Percentiles rank a stretch among this genome's conserved stretches.
phyloP scores from a whole-genome alignment of 2,113 vertebrate species.

The Nematolebias whitei region DNA sequence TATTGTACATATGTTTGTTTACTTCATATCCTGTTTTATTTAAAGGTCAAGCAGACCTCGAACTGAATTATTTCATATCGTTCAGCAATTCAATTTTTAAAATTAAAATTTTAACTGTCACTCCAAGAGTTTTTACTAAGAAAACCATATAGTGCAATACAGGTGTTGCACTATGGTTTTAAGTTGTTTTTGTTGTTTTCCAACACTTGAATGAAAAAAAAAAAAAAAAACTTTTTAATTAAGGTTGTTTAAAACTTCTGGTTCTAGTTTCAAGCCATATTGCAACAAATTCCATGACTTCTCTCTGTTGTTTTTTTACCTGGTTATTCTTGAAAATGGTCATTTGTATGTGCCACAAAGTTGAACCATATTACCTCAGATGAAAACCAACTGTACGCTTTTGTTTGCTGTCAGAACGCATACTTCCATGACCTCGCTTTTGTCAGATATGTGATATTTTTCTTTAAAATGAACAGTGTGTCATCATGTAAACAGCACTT shows the following conservation, averaged over 20 bases:
- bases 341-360: constrained; percentile 15
- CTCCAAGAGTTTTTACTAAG: background rate
- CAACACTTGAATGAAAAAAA: background rate
- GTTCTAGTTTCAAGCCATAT: background rate
- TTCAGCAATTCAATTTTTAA: background rate
- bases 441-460: constrained; percentile 2
- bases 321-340: constrained; percentile 56
- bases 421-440: background rate
- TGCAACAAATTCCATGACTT: background rate
- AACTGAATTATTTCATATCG: background rate
- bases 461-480: background rate
- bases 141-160: no score
- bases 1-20: background rate
- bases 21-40: no score
- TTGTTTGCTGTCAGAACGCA: constrained; percentile 1
- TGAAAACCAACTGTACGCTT: background rate
- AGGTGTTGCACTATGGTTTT: no score
- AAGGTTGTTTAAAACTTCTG: background rate
- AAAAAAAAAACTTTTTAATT: background rate
- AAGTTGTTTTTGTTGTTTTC: background rate
- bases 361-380: constrained; percentile 1
- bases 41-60: background rate
- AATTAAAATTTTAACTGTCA: background rate
- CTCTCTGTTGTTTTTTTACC: constrained; percentile 22
- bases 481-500: constrained; percentile 20